These are phyloP conservation scores for Leptodactylus fuscus DNA, from an alignment of 2,113 vertebrate genomes.

Conservation along the genomic window DNA sequence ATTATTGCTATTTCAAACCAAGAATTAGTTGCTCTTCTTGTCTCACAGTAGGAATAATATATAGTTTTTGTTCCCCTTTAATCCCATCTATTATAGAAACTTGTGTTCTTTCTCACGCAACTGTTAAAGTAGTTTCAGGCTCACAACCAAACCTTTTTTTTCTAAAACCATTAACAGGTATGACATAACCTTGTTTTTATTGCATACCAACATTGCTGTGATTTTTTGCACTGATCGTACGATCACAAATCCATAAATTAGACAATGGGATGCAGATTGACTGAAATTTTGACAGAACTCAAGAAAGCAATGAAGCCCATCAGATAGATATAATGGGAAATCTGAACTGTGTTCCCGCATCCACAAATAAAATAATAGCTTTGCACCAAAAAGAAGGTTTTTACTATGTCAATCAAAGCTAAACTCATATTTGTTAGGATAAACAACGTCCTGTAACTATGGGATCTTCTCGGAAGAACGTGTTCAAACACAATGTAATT, in stretches of 20 bases:
- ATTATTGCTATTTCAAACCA: conserved; percentile 62
- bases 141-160: background rate
- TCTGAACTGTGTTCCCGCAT: background rate
- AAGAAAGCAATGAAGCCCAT: background rate
- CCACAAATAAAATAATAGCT: conserved; percentile 20
- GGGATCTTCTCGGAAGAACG: conserved; percentile 32
- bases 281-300: conserved; percentile 4
- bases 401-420: conserved; percentile 22
- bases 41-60: conserved; percentile 60
- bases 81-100: conserved; percentile 53
- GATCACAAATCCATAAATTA: background rate
- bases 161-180: background rate
- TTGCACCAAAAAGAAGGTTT: conserved; percentile 24
- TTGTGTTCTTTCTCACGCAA: conserved; percentile 54
- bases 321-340: conserved; percentile 12
- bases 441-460: conserved; percentile 47
- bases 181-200: conserved; percentile 19
- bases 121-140: background rate
- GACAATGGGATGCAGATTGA: background rate
- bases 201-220: background rate
- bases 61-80: conserved; percentile 58
- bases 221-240: background rate
- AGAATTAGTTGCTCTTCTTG: conserved; percentile 62
- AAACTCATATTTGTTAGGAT: conserved; percentile 44
- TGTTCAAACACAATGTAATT: conserved; percentile 47